Evolutionary conservation across 2,113 vertebrate genomes (phyloP), one percentile per base, ranked within the genome.

Genomic region (Erythrocercus mccallii): DNA sequence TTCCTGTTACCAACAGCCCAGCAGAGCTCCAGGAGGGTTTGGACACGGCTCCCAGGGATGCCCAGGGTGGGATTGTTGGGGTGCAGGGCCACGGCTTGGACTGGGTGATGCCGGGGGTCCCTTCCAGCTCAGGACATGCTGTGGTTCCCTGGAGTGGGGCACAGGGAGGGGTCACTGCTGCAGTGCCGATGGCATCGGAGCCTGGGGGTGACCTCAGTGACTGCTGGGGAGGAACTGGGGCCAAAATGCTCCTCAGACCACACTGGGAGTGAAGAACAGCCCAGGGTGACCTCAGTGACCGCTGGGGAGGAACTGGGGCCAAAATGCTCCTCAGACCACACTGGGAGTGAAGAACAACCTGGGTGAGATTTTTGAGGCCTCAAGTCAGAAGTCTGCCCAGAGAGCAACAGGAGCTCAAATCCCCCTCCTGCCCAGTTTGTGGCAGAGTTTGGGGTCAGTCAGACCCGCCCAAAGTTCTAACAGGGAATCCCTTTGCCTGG

Each of bases 351-450:
- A 12, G 31, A 61, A 44, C 1, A 4, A 45, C 50, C 22, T n/a
- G n/a, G n/a, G 9, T 37, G 72, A 33, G 69, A 51, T 14, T 17
- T 6, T 6, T 7, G 35, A 38, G 37, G 27, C 22, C 35, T 56
- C 40, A 22, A 6, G 60, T 9, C 35, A 23, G 33, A 51, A 77
- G 6, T 37, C 2, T 8, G 15, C 37, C 19, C 53, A 68, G 65
- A 10, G 24, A 44, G 51, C 0, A 0, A 17, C 31, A 33, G 38
- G 24, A 76, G 19, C 45, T 81, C 27, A 51, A 44, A 47, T 15
- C 23, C 51, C 12, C 6, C 2, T 33, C 60, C 38, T 1, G 1
- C 44, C 33, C 0, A 0, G n/a, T 27, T 12, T 22, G 23, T 12
- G 70, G 45, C 54, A 31, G 30, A 31, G 15, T 0, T 18, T 6